Percentiles rank a stretch among this genome's conserved stretches.
Conservation (phyloP, 2,888 invertebrate genomes). For the Electrophaes corylata region DNA sequence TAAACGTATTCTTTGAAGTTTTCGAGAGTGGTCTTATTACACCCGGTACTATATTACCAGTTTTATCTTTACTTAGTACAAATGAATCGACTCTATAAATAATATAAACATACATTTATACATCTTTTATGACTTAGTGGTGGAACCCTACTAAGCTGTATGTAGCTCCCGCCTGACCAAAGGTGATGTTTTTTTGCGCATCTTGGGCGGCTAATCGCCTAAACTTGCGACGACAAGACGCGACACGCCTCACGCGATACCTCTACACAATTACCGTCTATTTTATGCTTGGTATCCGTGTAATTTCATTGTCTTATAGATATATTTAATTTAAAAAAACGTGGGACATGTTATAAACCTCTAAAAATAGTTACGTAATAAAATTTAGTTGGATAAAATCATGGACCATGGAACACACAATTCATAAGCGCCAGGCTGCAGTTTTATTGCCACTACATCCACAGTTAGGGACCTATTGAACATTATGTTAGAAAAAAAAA, state of each 20-base stretch:
- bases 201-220: conserved; percentile 57
- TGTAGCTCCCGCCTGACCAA: conserved; percentile 8
- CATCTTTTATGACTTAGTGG: too few species aligned
- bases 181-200: conserved; percentile 52
- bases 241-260: conserved; percentile 61
- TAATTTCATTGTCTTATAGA: conserved; percentile 42
- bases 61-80: too few species aligned
- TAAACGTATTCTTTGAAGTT: too few species aligned
- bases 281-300: conserved; percentile 41
- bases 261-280: conserved; percentile 38
- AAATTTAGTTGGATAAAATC: conserved; percentile 1
- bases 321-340: conserved; percentile 2
- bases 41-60: too few species aligned
- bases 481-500: too few species aligned
- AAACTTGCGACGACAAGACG: conserved; percentile 72
- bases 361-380: conserved; percentile 6
- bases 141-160: conserved; percentile 10
- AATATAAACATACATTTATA: too few species aligned
- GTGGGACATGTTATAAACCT: neutral
- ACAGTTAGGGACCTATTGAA: neutral
- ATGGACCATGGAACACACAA: neutral
- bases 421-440: conserved; percentile 8
- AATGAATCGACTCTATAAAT: too few species aligned
- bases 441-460: neutral
- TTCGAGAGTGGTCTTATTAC: too few species aligned